phyloP scores from a whole-genome alignment of 2,797 vertebrate genomes.

The Nothura maculosa region DNA sequence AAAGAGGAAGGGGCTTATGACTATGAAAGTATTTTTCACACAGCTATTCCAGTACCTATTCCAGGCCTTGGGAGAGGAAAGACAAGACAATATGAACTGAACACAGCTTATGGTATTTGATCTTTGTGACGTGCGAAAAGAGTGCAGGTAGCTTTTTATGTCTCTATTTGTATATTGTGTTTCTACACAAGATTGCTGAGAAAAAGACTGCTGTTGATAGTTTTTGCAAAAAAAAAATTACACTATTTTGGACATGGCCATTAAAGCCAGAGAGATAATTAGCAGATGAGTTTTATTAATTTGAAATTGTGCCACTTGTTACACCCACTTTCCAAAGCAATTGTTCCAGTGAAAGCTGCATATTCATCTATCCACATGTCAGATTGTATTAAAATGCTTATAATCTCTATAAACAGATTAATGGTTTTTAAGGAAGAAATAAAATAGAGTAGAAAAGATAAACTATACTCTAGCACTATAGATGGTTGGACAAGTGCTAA shows the following conservation, averaged over 20 bases:
- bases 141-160: not conserved
- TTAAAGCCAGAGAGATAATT: not conserved
- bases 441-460: not conserved
- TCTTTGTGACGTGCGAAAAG: not conserved
- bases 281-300: not conserved
- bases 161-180: not conserved
- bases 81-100: not conserved
- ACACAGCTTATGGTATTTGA: not conserved
- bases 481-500: not conserved
- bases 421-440: not conserved
- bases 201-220: not conserved
- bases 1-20: accelerated
- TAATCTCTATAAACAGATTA: not conserved
- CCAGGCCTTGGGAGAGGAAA: not conserved
- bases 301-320: not conserved
- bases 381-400: not conserved
- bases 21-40: not conserved
- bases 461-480: not conserved
- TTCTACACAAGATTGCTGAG: not conserved
- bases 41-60: not conserved
- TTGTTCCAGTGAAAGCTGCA: not conserved
- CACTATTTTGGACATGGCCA: not conserved
- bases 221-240: not conserved
- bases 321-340: not conserved
- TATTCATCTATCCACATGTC: not conserved